Evolutionary conservation across 2,113 vertebrate genomes (phyloP).

Genomic region (Erpornis zantholeuca): DNA sequence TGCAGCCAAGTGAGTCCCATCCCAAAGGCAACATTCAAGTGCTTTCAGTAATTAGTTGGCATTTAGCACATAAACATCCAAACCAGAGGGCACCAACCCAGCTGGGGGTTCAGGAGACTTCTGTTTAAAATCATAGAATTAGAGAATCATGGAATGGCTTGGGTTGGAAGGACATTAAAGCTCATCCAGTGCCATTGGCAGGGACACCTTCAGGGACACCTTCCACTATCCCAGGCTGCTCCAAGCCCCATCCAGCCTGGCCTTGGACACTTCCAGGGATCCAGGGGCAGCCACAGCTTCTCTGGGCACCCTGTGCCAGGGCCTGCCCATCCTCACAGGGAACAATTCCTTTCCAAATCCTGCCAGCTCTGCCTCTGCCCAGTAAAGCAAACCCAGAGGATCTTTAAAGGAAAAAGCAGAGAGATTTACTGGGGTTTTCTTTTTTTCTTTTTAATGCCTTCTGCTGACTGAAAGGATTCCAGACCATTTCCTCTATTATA

Average conservation of each 20-base stretch:
- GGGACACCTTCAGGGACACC: background rate
- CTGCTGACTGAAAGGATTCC: background rate
- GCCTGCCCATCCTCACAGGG: background rate
- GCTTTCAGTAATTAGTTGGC: background rate
- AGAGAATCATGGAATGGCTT: background rate
- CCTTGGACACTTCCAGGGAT: background rate
- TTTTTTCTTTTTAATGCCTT: background rate
- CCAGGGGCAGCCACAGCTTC: background rate
- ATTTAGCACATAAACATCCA: background rate
- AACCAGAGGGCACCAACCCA: background rate
- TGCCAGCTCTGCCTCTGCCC: background rate
- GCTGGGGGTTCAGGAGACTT: background rate
- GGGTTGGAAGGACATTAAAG: background rate
- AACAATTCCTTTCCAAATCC: background rate
- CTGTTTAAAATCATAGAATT: background rate
- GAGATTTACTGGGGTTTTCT: background rate
- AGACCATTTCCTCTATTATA: background rate
- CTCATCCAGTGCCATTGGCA: background rate
- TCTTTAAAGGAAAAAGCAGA: background rate
- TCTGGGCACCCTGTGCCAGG: background rate
- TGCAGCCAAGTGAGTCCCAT: background rate
- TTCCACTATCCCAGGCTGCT: rapidly evolving
- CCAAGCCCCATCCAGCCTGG: rapidly evolving
- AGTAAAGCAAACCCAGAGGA: background rate
- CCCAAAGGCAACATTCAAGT: background rate